Conservation (phyloP, 2,113 vertebrate genomes). For the Cryptomyrus ogoouensis region DNA sequence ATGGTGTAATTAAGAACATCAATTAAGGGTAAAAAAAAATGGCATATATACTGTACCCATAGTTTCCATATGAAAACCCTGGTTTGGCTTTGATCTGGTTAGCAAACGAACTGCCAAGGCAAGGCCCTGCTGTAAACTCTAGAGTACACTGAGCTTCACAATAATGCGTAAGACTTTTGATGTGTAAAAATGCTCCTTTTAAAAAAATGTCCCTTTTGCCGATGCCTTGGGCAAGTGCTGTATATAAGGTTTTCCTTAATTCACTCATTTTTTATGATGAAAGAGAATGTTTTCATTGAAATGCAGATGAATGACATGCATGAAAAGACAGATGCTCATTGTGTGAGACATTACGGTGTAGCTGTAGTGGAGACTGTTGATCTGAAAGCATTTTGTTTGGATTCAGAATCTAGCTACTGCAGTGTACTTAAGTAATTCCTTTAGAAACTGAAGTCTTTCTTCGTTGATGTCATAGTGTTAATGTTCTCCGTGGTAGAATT, state of each 20-base stretch:
- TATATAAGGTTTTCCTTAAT: not conserved
- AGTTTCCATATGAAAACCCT: not conserved
- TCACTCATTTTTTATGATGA: not conserved
- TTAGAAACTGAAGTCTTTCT: not conserved
- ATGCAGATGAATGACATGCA: not conserved
- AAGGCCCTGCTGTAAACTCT: not conserved
- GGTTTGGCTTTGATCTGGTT: conserved; percentile 3
- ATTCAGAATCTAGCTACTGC: not conserved
- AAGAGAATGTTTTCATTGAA: not conserved
- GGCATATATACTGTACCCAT: not conserved
- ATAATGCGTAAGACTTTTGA: not conserved
- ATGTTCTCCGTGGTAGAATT: not conserved
- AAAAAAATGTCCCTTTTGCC: not conserved
- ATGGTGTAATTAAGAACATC: not conserved
- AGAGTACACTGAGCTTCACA: not conserved
- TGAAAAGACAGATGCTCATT: not conserved
- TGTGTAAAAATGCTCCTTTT: not conserved
- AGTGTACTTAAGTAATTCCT: not conserved
- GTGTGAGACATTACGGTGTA: not conserved
- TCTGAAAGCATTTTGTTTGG: not conserved
- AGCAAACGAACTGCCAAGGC: not conserved
- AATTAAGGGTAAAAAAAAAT: conserved; percentile 1
- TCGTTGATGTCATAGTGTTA: not conserved
- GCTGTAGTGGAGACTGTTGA: not conserved
- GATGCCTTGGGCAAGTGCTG: not conserved